These are phyloP conservation scores for Xyrichtys novacula DNA, from an alignment of 2,797 vertebrate genomes.

Conservation along the genomic window DNA sequence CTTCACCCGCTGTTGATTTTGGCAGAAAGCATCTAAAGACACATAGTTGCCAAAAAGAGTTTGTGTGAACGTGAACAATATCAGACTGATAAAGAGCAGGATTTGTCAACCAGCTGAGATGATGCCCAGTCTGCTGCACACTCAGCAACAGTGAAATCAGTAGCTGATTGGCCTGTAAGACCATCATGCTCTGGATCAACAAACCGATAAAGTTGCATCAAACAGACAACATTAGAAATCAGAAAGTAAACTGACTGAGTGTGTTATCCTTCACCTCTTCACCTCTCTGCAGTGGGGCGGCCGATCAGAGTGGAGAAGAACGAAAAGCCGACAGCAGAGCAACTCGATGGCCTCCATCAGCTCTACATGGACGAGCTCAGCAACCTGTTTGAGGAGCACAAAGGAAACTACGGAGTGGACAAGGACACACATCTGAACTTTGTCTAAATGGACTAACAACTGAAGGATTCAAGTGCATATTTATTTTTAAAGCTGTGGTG, in stretches of 20 bases:
- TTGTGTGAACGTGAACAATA: conserved; percentile 16
- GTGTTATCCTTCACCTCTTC: conserved; percentile 30
- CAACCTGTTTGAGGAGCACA: conserved; percentile 93
- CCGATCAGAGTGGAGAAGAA: conserved; percentile 89
- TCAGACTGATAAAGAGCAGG: conserved; percentile 4
- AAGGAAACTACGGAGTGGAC: conserved; percentile 88
- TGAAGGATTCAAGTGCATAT: conserved; percentile 37
- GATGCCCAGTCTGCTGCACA: conserved; percentile 9
- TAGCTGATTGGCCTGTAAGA: not conserved
- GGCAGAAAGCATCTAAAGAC: conserved; percentile 23
- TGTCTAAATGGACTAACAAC: conserved; percentile 65
- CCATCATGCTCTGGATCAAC: conserved; percentile 13
- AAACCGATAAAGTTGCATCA: not conserved
- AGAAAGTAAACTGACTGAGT: conserved; percentile 27
- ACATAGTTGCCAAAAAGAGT: not conserved
- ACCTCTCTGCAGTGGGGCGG: conserved; percentile 88
- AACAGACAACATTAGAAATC: conserved; percentile 21
- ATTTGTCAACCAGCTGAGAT: not conserved
- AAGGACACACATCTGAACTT: conserved; percentile 89
- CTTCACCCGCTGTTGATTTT: conserved; percentile 40
- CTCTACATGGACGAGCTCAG: conserved; percentile 88
- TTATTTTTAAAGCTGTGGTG: conserved; percentile 51
- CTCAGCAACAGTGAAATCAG: not conserved
- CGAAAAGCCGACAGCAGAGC: conserved; percentile 79
- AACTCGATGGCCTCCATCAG: conserved; percentile 88